Percentiles rank a stretch among this genome's conserved stretches.
These are phyloP conservation scores for Bombylius discolor DNA, from an alignment of 2,888 invertebrate species.

Conservation along the genomic window DNA sequence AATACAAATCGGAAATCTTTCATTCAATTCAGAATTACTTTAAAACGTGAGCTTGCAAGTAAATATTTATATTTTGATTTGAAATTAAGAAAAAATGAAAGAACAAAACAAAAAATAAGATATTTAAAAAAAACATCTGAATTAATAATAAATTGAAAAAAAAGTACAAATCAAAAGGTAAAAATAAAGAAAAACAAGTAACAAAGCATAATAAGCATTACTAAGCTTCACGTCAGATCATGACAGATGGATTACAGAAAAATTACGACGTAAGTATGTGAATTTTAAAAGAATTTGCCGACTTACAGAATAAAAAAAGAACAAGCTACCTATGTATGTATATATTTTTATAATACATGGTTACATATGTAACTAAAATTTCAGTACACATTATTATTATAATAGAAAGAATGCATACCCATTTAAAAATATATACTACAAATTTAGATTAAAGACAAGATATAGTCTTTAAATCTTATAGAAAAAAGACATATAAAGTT, in stretches of 20 bases:
- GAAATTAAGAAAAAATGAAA: too few relatives aligned
- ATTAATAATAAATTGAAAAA: neutral
- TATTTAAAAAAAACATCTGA: too few relatives aligned
- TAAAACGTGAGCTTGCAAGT: too few relatives aligned
- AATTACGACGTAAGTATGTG: neutral
- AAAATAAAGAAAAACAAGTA: neutral
- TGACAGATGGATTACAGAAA: conserved; percentile 4
- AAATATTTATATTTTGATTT: too few relatives aligned
- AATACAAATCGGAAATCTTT: too few relatives aligned
- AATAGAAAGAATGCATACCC: neutral
- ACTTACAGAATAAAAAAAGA: neutral
- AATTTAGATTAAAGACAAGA: neutral
- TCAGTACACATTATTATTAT: too few relatives aligned
- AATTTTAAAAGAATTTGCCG: neutral
- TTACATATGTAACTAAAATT: neutral
- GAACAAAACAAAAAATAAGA: too few relatives aligned
- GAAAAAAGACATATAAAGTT: neutral
- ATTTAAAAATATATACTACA: neutral
- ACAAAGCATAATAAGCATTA: neutral
- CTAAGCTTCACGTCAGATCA: neutral
- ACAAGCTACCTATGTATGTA: neutral
- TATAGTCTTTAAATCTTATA: neutral
- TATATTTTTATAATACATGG: neutral
- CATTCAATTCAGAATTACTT: too few relatives aligned
- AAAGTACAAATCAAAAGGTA: neutral